phyloP scores from a whole-genome alignment of 2,797 vertebrate species.

The Gymnodraco acuticeps region DNA sequence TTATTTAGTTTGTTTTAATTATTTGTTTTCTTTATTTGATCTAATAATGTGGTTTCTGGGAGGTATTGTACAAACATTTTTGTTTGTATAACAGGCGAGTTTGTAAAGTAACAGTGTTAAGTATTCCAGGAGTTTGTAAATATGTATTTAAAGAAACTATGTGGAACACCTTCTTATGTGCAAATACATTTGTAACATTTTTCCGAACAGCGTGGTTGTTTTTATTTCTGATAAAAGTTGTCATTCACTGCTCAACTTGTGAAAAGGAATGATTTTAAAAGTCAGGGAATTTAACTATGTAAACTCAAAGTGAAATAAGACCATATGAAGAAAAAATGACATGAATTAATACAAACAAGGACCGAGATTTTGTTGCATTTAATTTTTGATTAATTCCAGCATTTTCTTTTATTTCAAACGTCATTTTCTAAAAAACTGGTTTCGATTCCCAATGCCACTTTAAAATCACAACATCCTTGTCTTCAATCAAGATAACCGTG shows the following conservation, averaged over 20 bases:
- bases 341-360: no score
- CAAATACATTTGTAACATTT: slow-evolving; percentile 73
- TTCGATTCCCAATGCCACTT: no score
- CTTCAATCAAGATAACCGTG: background rate
- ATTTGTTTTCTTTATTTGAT: slow-evolving; percentile 9
- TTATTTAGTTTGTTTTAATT: slow-evolving; percentile 29
- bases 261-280: background rate
- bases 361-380: background rate
- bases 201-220: slow-evolving; percentile 28
- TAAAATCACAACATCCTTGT: background rate
- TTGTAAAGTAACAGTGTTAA: slow-evolving; percentile 44
- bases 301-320: no score
- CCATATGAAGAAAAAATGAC: no score
- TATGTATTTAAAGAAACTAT: slow-evolving; percentile 78
- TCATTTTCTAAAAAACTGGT: no score
- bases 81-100: slow-evolving; percentile 52
- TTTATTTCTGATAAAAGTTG: background rate
- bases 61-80: slow-evolving; percentile 30
- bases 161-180: slow-evolving; percentile 61
- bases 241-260: background rate
- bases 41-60: slow-evolving; percentile 8
- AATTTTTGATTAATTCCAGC: background rate
- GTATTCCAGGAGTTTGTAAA: slow-evolving; percentile 69
- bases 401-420: background rate
- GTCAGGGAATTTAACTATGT: no score